A percentile compares a stretch with the other conserved stretches of the same genome.
Conservation (phyloP, 1,140 invertebrate genomes). For the Drosophila watanabei region DNA sequence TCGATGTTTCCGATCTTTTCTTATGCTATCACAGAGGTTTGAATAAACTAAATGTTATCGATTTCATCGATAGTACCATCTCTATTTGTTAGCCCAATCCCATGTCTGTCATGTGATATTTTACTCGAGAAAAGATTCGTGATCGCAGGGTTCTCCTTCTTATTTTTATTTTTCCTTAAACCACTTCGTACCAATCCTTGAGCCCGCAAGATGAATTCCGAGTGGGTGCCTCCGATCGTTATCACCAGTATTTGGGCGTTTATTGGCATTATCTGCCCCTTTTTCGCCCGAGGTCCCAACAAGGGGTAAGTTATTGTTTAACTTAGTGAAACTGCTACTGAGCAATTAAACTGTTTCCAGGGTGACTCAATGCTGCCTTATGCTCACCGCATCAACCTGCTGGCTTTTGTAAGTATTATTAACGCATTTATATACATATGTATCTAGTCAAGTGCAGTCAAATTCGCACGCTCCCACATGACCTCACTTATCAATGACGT, state of each 20-base stretch:
- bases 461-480: neutral
- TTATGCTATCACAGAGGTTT: neutral
- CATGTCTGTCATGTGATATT: slow-evolving; percentile 82
- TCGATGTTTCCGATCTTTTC: neutral
- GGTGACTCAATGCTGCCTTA: slow-evolving; percentile 94
- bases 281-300: slow-evolving; percentile 95
- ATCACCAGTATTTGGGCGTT: slow-evolving; percentile 94
- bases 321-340: neutral
- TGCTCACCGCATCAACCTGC: slow-evolving; percentile 94
- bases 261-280: slow-evolving; percentile 93
- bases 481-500: slow-evolving; percentile 16
- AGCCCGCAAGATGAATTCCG: slow-evolving; percentile 89
- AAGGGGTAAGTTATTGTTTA: slow-evolving; percentile 86
- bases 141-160: slow-evolving; percentile 62
- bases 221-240: slow-evolving; percentile 90
- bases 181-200: slow-evolving; percentile 26
- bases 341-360: slow-evolving; percentile 73
- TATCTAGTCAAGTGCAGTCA: neutral
- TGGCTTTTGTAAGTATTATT: slow-evolving; percentile 90
- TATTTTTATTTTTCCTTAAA: slow-evolving; percentile 52
- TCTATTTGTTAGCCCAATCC: slow-evolving; percentile 16
- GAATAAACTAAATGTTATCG: neutral
- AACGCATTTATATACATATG: neutral
- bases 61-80: slow-evolving; percentile 4
- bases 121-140: slow-evolving; percentile 62